Base-by-base conservation (phyloP, 2,113 vertebrate species). In the Pycnonotus jocosus region DNA sequence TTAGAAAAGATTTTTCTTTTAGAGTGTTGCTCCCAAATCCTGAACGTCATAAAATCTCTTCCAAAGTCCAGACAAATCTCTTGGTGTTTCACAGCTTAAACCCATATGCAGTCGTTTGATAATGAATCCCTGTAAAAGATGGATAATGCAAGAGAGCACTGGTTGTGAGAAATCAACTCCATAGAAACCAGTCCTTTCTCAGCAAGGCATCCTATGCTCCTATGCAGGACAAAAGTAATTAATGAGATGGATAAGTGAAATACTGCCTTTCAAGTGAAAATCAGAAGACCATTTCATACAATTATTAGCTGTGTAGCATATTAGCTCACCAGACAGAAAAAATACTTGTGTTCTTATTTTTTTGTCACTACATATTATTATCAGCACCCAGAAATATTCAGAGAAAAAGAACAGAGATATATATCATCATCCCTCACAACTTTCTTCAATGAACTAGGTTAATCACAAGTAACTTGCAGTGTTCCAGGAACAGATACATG, bases 51-150 rank as follows among this genome's bases (percentile, higher is more conserved):
- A 92, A 93, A 90, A 82, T 83, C 76, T 88, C 81, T 82, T 89
- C 51, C 42, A 15, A 77, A 96, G 87, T 91, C 87, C 91, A 90
- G 84, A 28, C 74, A 88, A 92, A 92, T 88, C 84, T 90, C 70
- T 53, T 78, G 65, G 53, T 72, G 48, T 81, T 96, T 81, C 86
- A 68, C 60, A 79, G 88, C 61, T 90, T 95, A 95, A 88, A 81
- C 35, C 69, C 24, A 20, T 71, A 64, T 86, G 77, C 65, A 77
- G 37, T 68, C 42, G 51, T 81, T 96, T 45, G 90, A 83, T 94
- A 84, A 86, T 79, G 79, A 90, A 64, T 88, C 76, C 47, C 62
- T 68, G 31, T 64, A 86, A 90, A 40, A 65, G 56, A 72, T 1
- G 13, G 92, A 60, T 96, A 90, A 81, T 62, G 56, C 33, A 37